Evolutionary conservation across 2,113 vertebrate genomes (phyloP).

Genomic region (Egretta garzetta): DNA sequence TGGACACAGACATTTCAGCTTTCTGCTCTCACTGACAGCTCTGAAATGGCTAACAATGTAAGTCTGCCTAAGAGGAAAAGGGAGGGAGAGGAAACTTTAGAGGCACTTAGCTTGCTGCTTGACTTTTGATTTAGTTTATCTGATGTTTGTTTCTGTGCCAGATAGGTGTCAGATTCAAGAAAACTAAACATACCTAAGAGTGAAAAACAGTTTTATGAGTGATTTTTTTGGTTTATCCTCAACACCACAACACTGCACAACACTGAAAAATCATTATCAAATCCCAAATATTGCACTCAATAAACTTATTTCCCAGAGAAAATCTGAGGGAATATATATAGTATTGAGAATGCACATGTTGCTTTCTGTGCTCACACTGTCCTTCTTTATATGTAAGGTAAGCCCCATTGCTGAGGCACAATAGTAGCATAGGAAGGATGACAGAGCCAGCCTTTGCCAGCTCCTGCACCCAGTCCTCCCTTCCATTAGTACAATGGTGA

Average conservation of each 20-base stretch:
- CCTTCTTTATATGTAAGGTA: neutral
- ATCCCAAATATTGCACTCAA: neutral
- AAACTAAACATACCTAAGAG: neutral
- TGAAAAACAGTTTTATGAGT: neutral
- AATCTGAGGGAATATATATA: neutral
- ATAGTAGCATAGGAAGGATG: neutral
- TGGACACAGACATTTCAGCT: neutral
- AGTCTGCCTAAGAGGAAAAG: neutral
- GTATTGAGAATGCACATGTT: neutral
- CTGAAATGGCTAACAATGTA: neutral
- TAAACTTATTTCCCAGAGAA: neutral
- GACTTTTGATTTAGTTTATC: neutral
- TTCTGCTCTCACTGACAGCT: neutral
- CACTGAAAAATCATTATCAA: neutral
- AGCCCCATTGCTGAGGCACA: neutral
- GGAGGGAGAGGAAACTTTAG: accelerated
- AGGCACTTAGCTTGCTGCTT: neutral
- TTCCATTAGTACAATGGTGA: neutral
- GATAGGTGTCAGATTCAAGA: neutral
- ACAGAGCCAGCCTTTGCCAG: neutral
- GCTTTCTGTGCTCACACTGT: neutral
- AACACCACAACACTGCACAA: neutral
- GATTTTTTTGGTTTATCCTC: neutral
- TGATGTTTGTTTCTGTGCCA: neutral
- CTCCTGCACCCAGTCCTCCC: neutral